Conservation (phyloP, 2,113 vertebrate species). For the Chinchilla lanigera region DNA sequence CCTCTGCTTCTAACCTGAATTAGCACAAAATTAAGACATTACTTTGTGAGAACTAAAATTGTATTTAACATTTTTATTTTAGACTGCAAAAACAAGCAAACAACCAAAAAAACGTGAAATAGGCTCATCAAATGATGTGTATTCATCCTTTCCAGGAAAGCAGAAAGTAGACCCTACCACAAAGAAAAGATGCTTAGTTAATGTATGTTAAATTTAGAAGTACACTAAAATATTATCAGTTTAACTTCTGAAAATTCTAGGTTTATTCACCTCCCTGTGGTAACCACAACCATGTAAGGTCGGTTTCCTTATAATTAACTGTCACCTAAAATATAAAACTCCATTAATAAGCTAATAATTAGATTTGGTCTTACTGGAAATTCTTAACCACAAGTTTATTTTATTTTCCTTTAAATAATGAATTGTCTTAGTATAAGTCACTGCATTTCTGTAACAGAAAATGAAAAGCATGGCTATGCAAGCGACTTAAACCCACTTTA, state of each 20-base stretch:
- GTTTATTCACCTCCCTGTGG: slow-evolving; percentile 88
- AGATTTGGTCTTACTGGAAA: slow-evolving; percentile 85
- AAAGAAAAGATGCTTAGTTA: slow-evolving; percentile 78
- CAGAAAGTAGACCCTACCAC: slow-evolving; percentile 78
- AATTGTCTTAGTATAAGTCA: slow-evolving; percentile 84
- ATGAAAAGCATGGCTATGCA: slow-evolving; percentile 89
- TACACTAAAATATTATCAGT: slow-evolving; percentile 82
- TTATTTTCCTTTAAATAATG: slow-evolving; percentile 56
- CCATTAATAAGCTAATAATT: slow-evolving; percentile 88
- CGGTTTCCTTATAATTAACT: slow-evolving; percentile 84
- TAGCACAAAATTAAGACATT: slow-evolving; percentile 78
- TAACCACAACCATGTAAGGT: slow-evolving; percentile 86
- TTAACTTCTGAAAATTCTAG: slow-evolving; percentile 88
- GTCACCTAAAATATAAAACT: slow-evolving; percentile 88
- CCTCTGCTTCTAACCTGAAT: slow-evolving; percentile 64
- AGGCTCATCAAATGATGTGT: slow-evolving; percentile 76
- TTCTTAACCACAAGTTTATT: slow-evolving; percentile 84
- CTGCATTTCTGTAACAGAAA: slow-evolving; percentile 89
- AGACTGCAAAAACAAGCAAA: slow-evolving; percentile 71
- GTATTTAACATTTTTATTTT: slow-evolving; percentile 78
- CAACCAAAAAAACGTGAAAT: slow-evolving; percentile 75
- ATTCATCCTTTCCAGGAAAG: slow-evolving; percentile 77
- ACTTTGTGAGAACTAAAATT: slow-evolving; percentile 73
- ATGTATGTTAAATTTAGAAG: slow-evolving; percentile 74
- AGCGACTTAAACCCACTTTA: slow-evolving; percentile 86